Evolutionary conservation across 2,113 vertebrate species (phyloP).

Genomic region (Triplophysa tibetana): DNA sequence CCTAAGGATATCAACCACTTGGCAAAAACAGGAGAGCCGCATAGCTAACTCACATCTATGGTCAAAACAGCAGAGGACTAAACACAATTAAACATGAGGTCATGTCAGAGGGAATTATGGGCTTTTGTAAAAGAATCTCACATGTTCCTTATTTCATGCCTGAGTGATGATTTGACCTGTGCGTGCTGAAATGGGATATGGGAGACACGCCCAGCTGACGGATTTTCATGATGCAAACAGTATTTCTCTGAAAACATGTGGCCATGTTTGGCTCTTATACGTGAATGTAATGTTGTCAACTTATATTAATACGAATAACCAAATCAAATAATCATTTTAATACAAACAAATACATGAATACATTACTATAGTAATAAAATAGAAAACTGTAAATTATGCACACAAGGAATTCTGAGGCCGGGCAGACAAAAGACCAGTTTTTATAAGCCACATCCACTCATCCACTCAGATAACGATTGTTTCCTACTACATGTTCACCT

Average conservation of each 20-base stretch:
- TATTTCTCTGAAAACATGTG: neutral
- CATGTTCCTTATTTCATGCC: constrained; percentile 43
- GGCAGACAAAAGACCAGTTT: too few relatives aligned
- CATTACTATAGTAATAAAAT: neutral
- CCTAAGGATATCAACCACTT: too few relatives aligned
- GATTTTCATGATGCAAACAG: constrained; percentile 38
- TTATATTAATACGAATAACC: neutral
- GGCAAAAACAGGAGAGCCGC: neutral
- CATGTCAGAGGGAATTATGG: constrained; percentile 25
- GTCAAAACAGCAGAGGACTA: neutral
- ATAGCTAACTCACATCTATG: neutral
- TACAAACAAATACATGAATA: constrained; percentile 6
- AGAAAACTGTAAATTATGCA: neutral
- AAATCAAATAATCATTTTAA: neutral
- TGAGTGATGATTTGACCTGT: constrained; percentile 27
- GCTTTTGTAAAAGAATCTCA: constrained; percentile 10
- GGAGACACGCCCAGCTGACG: neutral
- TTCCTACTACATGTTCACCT: neutral
- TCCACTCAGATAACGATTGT: neutral
- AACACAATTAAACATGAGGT: constrained; percentile 1
- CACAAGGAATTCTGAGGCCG: neutral
- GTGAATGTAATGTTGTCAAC: neutral
- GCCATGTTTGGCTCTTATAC: neutral
- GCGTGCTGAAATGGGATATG: constrained; percentile 30
- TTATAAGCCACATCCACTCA: neutral